Evolutionary conservation across 2,888 invertebrate genomes (phyloP).

Genomic region (Diarsia mendica): DNA sequence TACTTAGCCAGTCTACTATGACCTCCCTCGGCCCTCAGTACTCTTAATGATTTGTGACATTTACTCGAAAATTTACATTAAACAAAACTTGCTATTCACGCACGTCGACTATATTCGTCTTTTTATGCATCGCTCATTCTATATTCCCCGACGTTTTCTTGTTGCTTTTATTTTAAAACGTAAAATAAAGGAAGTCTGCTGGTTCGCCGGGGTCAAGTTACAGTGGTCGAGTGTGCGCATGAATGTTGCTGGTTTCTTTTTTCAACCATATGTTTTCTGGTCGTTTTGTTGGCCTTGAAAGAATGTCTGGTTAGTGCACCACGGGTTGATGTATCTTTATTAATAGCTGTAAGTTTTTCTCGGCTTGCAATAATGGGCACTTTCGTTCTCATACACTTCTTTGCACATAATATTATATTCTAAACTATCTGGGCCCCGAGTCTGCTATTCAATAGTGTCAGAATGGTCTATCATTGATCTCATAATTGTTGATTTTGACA

Average conservation of each 20-base stretch:
- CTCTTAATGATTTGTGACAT: conserved; percentile 65
- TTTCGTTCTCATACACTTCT: conserved; percentile 57
- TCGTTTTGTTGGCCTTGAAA: conserved; percentile 87
- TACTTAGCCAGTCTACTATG: conserved; percentile 72
- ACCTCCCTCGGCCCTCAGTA: conserved; percentile 70
- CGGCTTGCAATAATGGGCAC: conserved; percentile 48
- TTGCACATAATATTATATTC: conserved; percentile 32
- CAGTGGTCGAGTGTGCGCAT: conserved; percentile 72
- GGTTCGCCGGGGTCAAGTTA: conserved; percentile 74
- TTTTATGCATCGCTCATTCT: conserved; percentile 36
- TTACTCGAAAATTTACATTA: conserved; percentile 32
- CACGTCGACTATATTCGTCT: conserved; percentile 27
- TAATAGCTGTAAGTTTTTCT: conserved; percentile 78
- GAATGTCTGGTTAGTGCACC: conserved; percentile 85
- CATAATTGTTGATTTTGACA: no score
- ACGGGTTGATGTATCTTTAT: conserved; percentile 81
- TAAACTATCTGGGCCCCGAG: conserved; percentile 35
- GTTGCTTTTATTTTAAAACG: conserved; percentile 70
- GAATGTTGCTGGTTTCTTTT: conserved; percentile 82
- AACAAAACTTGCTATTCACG: conserved; percentile 25
- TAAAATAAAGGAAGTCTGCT: conserved; percentile 78
- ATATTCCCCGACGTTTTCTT: conserved; percentile 36
- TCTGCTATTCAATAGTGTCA: no score
- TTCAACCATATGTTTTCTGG: conserved; percentile 88
- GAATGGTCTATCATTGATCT: no score